Percentiles rank a stretch among this genome's conserved stretches.
Conservation (phyloP, 2,888 invertebrate species). For the Hirtodrosophila histrioides region DNA sequence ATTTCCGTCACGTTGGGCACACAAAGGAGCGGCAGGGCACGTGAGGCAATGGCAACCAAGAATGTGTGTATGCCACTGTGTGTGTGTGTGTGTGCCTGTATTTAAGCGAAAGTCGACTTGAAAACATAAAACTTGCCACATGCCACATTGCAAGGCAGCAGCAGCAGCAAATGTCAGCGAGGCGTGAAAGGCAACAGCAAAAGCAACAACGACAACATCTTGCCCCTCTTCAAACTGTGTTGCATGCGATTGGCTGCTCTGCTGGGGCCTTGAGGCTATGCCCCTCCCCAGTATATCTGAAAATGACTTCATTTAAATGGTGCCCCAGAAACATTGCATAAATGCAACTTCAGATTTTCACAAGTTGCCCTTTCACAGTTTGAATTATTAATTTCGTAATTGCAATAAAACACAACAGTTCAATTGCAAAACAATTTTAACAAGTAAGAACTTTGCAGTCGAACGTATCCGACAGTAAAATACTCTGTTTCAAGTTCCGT, state of each 20-base stretch:
- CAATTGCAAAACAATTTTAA: no score
- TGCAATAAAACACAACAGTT: no score
- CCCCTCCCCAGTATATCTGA: conserved; percentile 7
- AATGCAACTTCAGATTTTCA: neutral
- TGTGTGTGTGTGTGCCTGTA: conserved; percentile 14
- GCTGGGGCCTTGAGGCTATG: neutral
- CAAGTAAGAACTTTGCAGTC: no score
- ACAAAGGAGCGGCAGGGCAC: conserved; percentile 72
- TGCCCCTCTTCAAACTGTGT: conserved; percentile 25
- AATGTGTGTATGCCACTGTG: conserved; percentile 8
- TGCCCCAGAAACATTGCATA: neutral
- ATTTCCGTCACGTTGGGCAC: conserved; percentile 80
- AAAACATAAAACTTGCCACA: conserved; percentile 46
- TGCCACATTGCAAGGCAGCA: conserved; percentile 34
- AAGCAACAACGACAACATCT: conserved; percentile 14
- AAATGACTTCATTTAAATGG: conserved; percentile 3
- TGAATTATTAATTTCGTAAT: no score
- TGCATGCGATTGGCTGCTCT: conserved; percentile 16
- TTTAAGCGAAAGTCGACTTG: conserved; percentile 39
- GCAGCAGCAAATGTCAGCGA: conserved; percentile 43
- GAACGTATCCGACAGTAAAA: no score
- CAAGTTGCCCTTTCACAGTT: no score
- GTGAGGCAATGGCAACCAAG: conserved; percentile 55
- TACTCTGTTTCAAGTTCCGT: no score
- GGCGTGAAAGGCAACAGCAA: conserved; percentile 42